phyloP scores from a whole-genome alignment of 2,888 invertebrate species.

The Lacanobia wlatinum region DNA sequence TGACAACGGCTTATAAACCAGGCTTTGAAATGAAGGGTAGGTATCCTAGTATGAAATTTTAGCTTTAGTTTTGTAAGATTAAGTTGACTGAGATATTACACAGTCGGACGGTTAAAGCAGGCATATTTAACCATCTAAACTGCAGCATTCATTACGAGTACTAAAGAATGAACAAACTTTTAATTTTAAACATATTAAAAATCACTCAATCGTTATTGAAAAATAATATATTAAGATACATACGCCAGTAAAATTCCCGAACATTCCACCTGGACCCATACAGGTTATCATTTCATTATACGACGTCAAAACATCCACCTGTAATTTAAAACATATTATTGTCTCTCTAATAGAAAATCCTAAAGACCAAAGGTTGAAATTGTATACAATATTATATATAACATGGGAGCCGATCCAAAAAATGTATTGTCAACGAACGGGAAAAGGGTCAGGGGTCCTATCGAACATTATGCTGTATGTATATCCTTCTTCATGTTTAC shows the following conservation, averaged over 20 bases:
- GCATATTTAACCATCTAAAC: too few species aligned
- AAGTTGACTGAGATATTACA: too few species aligned
- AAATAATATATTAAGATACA: conserved; percentile 59
- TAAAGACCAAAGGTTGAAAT: conserved; percentile 15
- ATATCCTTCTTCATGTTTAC: conserved; percentile 45
- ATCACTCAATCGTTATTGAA: too few species aligned
- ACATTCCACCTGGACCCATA: conserved; percentile 90
- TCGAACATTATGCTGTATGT: conserved; percentile 27
- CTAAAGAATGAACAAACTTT: too few species aligned
- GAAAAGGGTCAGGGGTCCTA: conserved; percentile 48
- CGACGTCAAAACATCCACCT: conserved; percentile 87
- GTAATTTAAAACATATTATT: conserved; percentile 43
- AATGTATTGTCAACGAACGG: conserved; percentile 34
- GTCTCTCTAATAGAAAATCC: neutral
- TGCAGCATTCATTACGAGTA: too few species aligned
- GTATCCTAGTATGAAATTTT: too few species aligned
- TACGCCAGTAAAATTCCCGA: conserved; percentile 88
- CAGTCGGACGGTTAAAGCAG: too few species aligned
- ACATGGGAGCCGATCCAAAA: conserved; percentile 22
- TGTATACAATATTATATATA: conserved; percentile 6
- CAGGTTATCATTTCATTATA: conserved; percentile 89
- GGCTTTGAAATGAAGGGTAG: too few species aligned
- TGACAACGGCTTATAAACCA: neutral
- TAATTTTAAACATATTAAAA: too few species aligned
- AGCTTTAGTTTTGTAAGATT: too few species aligned